Evolutionary conservation across 2,113 vertebrate genomes (phyloP).

Genomic region (Emydura subglobosa): DNA sequence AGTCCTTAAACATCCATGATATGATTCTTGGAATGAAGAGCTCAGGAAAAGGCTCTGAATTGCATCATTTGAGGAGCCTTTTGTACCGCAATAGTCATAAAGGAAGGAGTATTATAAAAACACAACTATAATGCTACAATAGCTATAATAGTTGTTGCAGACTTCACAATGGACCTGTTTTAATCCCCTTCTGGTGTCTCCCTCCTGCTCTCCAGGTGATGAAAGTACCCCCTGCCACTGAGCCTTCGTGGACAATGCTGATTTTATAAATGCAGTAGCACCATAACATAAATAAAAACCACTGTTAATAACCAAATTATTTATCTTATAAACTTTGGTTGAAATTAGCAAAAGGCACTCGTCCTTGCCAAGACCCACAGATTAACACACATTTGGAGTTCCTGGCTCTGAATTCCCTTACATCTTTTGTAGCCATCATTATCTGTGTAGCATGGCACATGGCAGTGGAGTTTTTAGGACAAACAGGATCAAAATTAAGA

Average conservation of each 20-base stretch:
- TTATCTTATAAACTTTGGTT: background rate
- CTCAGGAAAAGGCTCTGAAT: background rate
- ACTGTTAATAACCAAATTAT: background rate
- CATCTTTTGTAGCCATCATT: background rate
- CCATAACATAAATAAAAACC: background rate
- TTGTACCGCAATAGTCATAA: background rate
- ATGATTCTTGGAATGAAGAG: background rate
- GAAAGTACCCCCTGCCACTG: background rate
- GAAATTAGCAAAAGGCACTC: background rate
- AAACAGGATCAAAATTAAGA: background rate
- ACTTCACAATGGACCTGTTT: background rate
- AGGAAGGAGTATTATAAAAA: background rate
- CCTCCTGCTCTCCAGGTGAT: background rate
- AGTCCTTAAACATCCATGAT: background rate
- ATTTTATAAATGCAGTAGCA: background rate
- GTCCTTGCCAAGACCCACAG: background rate
- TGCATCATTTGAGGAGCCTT: background rate
- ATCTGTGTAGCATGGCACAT: accelerated
- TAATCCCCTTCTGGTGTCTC: background rate
- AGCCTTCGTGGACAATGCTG: background rate
- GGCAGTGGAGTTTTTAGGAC: background rate
- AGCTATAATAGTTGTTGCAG: background rate
- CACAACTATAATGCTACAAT: background rate
- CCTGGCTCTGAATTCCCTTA: background rate
- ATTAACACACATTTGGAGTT: background rate